Evolutionary conservation across 2,797 vertebrate genomes (phyloP), one percentile per base, ranked within the genome.

Genomic region (Yasuhikotakia modesta): DNA sequence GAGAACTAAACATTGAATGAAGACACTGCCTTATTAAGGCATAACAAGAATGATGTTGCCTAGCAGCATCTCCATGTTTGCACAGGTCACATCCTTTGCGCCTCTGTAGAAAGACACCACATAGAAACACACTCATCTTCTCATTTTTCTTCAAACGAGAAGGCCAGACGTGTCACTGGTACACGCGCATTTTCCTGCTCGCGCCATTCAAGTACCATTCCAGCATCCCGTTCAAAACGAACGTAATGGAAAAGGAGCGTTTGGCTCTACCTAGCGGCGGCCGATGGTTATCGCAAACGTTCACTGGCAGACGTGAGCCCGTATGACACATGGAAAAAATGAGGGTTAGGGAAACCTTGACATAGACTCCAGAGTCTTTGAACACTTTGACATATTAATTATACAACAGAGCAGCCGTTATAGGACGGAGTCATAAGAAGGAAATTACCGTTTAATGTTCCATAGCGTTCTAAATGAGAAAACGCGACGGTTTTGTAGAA

Each of bases 1-100:
- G 21, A 13, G 55, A 61, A 24, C 57, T 70, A 65, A 76, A 48
- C 39, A 5, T 6, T 57, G 24, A 60, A 19, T 1, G 76, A 79
- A n/a, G 48, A 82, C 88, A 84, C 85, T 88, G 84, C 92, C 93
- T 91, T 94, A 91, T 93, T 92, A 86, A 93, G 92, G 89, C 91
- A 93, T 88, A 90, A 45, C 86, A 70, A 53, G 78, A 78, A 82
- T 32, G 57, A 48, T 57, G 70, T 58, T 79, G 80, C 58, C 55
- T 79, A 73, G 76, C 45, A 13, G 57, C 69, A 52, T 74, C n/a
- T 14, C 21, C 21, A 10, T 87, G 86, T 90, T 88, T 88, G 89
- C 55, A 88, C 50, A 60, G 85, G 72, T 77, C 35, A 79, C 65
- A 86, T 82, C 81, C 82, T 76, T 53, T 65, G 48, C 45, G 69